Conservation (phyloP, 2,113 vertebrate genomes). For the Taurulus bubalis region DNA sequence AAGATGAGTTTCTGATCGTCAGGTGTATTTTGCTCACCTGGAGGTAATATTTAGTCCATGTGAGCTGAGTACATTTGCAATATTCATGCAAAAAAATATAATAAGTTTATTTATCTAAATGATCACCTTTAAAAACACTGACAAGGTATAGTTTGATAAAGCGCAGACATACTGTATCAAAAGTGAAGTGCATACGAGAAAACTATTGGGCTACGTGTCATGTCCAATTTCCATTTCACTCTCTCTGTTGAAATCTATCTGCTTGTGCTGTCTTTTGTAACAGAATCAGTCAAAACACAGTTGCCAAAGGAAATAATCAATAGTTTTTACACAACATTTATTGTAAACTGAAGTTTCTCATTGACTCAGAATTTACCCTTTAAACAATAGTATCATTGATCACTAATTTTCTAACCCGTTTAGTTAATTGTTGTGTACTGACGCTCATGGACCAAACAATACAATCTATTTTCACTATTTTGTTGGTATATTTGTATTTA, state of each 20-base stretch:
- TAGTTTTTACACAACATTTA: slow-evolving; percentile 33
- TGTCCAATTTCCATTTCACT: not conserved
- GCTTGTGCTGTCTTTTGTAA: slow-evolving; percentile 36
- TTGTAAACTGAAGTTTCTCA: slow-evolving; percentile 44
- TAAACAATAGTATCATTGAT: slow-evolving; percentile 17
- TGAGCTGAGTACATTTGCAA: not conserved
- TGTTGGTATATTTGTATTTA: slow-evolving; percentile 31
- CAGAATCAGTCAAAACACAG: slow-evolving; percentile 57
- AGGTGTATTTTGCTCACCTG: slow-evolving; percentile 11
- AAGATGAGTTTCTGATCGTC: slow-evolving; percentile 8
- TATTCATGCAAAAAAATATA: not conserved
- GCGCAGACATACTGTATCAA: not conserved
- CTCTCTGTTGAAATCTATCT: slow-evolving; percentile 28
- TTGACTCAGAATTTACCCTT: slow-evolving; percentile 41
- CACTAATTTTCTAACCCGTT: not conserved
- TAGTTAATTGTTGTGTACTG: not conserved
- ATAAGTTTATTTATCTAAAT: not conserved
- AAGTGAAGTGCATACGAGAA: not conserved
- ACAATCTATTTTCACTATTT: slow-evolving; percentile 39
- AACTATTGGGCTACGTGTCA: not conserved
- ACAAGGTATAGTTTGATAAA: not conserved
- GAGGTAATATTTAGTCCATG: not conserved
- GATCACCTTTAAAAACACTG: not conserved
- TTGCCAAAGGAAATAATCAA: slow-evolving; percentile 52
- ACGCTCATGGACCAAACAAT: not conserved